phyloP scores from a whole-genome alignment of 1,140 invertebrate genomes.

The Orussus abietinus region DNA sequence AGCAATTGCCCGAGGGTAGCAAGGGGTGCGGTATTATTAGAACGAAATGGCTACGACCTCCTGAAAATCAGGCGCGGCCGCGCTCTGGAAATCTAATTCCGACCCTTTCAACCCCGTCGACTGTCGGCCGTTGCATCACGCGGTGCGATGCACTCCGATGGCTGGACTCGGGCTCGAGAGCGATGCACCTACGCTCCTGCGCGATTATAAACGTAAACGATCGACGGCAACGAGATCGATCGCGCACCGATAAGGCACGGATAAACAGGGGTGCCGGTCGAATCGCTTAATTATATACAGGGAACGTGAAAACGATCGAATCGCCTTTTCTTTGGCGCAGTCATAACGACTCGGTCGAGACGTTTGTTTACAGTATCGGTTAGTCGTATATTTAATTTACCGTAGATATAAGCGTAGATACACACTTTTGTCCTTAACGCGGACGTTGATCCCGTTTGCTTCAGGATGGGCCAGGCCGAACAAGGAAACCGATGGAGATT shows the following conservation, averaged over 20 bases:
- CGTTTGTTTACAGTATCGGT: too few species aligned
- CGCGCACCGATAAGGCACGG: conserved; percentile 3
- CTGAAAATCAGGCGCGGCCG: conserved; percentile 23
- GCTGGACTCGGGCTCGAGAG: conserved; percentile 15
- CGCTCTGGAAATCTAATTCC: conserved; percentile 38
- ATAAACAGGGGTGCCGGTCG: background rate
- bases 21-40: conserved; percentile 21
- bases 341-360: too few species aligned
- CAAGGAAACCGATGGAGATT: conserved; percentile 9
- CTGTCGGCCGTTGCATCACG: too few species aligned
- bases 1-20: too few species aligned
- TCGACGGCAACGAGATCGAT: conserved; percentile 12
- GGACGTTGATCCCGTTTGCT: too few species aligned
- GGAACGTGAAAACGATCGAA: too few species aligned
- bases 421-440: too few species aligned
- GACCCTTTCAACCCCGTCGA: too few species aligned
- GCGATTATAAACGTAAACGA: conserved; percentile 10
- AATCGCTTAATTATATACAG: conserved; percentile 10
- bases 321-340: too few species aligned
- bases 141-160: conserved; percentile 3
- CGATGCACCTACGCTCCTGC: conserved; percentile 15
- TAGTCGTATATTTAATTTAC: conserved; percentile 4
- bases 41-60: conserved; percentile 15
- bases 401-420: too few species aligned
- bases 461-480: conserved; percentile 28